Evolutionary conservation across 53 echinoderm and acorn worm species (phyloP), one percentile per base, ranked within the genome.

Genomic region (Pentamera pediparva): DNA sequence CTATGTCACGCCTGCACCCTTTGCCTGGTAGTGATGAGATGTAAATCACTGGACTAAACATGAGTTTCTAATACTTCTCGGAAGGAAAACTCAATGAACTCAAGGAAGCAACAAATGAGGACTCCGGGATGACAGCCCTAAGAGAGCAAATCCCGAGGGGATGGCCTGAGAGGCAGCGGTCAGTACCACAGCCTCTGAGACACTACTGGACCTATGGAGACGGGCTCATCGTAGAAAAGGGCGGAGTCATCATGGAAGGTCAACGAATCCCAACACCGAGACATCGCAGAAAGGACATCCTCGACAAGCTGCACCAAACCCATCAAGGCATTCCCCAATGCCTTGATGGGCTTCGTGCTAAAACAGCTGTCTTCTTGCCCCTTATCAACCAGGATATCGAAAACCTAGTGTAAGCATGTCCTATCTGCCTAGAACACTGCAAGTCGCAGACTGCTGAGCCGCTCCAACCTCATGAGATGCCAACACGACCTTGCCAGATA

Each of bases 341-440:
- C n/a, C n/a, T n/a, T n/a, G n/a, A n/a, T n/a, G n/a, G n/a, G n/a
- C n/a, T n/a, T n/a, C n/a, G n/a, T n/a, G n/a, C n/a, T n/a, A 15
- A 41, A 15, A 15, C 43, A 41, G 43, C 43, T 10, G 43, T 41
- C 43, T 41, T 41, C 43, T 41, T 76, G 86, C 71, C 67, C 52
- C 76, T 59, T 34, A 82, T 82, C 27, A 69, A 86, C 37, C 8
- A 38, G 2, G 69, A 81, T n/a, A 80, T 81, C 21, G 80, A 75
- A 48, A 64, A 56, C 5, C n/a, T 72, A 52, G 47, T 73, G 9
- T 59, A 19, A 24, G 11, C 32, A 59, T 79, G 78, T 61, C 50
- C 71, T 48, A 29, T 79, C 30, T 72, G 78, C 47, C 78, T 77
- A 39, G 59, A 70, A 13, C 67, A 51, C 51, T 48, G 81, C n/a